These are phyloP conservation scores for Baccha elongata DNA, from an alignment of 2,888 invertebrate species.

Conservation along the genomic window DNA sequence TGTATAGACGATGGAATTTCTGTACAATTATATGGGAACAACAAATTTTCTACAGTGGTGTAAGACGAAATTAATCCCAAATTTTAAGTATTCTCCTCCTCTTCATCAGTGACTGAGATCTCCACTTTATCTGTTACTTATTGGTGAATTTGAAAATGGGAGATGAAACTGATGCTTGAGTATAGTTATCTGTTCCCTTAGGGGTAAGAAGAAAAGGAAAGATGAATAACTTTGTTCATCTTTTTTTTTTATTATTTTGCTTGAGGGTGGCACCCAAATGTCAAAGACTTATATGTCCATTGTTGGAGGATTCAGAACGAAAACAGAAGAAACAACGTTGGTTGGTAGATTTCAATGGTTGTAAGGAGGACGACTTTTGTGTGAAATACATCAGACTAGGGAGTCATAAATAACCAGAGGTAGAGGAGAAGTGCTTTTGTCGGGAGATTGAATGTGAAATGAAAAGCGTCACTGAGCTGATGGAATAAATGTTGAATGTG, in stretches of 20 bases:
- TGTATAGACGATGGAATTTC: no score
- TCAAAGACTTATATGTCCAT: constrained; percentile 69
- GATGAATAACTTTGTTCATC: constrained; percentile 61
- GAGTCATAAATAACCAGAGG: constrained; percentile 65
- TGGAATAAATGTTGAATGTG: constrained; percentile 28
- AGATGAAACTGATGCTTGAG: constrained; percentile 66
- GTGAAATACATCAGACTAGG: constrained; percentile 72
- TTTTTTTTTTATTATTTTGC: constrained; percentile 40
- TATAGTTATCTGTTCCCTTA: constrained; percentile 63
- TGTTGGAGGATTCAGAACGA: constrained; percentile 31
- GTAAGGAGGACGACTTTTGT: constrained; percentile 51
- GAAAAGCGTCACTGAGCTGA: constrained; percentile 40
- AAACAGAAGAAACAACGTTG: constrained; percentile 32
- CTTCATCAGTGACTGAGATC: no score
- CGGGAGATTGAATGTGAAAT: constrained; percentile 58
- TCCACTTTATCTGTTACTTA: constrained; percentile 33
- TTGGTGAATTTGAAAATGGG: constrained; percentile 63
- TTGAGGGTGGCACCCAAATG: constrained; percentile 73
- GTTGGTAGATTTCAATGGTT: constrained; percentile 43
- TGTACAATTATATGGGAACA: no score
- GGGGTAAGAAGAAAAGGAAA: constrained; percentile 5
- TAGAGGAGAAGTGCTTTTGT: constrained; percentile 29
- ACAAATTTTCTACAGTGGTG: no score
- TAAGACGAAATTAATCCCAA: no score
- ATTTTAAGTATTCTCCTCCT: no score